Percentiles rank a stretch among this genome's conserved stretches.
Evolutionary conservation across 1,140 invertebrate genomes (phyloP).

Genomic region (Drosophila nannoptera): DNA sequence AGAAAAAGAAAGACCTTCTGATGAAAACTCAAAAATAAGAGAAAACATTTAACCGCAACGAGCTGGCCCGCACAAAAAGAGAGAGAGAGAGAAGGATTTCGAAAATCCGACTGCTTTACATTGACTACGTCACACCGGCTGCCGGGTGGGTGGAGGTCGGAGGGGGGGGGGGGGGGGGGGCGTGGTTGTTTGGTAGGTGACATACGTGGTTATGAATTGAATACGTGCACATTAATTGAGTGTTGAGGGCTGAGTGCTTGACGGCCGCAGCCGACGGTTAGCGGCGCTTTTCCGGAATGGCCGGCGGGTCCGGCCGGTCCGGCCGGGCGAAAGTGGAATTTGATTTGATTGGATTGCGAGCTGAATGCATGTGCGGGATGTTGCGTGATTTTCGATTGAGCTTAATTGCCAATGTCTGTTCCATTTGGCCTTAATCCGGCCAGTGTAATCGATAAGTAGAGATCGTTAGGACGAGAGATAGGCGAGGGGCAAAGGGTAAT

Average conservation of each 20-base stretch:
- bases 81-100: neutral
- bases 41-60: conserved; percentile 68
- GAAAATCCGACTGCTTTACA: conserved; percentile 38
- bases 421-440: conserved; percentile 29
- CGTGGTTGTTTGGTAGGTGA: conserved; percentile 5
- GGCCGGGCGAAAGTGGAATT: conserved; percentile 55
- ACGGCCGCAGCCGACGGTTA: conserved; percentile 8
- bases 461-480: neutral
- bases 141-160: no score
- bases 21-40: conserved; percentile 23
- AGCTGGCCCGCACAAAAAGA: conserved; percentile 16
- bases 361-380: conserved; percentile 35
- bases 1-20: neutral
- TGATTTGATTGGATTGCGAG: conserved; percentile 73
- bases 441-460: conserved; percentile 35
- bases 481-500: no score
- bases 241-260: conserved; percentile 34
- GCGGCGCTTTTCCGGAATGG: conserved; percentile 15
- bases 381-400: conserved; percentile 56
- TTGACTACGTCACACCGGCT: conserved; percentile 13
- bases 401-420: conserved; percentile 60
- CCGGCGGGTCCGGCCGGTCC: conserved; percentile 10
- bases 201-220: conserved; percentile 70
- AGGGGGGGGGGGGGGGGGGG: neutral
- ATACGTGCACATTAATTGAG: conserved; percentile 68